These are phyloP conservation scores for Pomacea canaliculata DNA, from an alignment of 2,888 invertebrate species.

Conservation along the genomic window DNA sequence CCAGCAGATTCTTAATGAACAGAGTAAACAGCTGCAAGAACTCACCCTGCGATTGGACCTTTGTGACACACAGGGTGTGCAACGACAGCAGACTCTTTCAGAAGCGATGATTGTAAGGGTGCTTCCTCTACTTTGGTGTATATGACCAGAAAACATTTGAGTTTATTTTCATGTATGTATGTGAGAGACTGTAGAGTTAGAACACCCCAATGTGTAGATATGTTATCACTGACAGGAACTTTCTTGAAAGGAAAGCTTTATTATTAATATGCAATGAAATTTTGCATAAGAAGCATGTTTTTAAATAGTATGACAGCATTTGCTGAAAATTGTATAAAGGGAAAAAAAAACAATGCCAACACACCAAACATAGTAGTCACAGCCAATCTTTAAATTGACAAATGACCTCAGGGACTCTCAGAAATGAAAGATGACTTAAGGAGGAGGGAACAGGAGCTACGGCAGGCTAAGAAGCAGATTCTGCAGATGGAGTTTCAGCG, in stretches of 20 bases:
- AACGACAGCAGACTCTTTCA: slow-evolving; percentile 56
- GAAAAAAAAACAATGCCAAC: no score
- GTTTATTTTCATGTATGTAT: not conserved
- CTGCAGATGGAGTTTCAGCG: slow-evolving; percentile 57
- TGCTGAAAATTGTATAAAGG: no score
- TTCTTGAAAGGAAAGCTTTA: no score
- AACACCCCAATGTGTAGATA: no score
- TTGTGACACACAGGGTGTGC: slow-evolving; percentile 53
- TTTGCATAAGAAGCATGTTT: no score
- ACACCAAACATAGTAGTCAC: no score
- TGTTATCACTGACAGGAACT: no score
- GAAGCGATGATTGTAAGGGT: slow-evolving; percentile 39
- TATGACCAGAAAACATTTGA: not conserved
- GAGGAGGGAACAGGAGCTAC: slow-evolving; percentile 59
- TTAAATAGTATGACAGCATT: no score
- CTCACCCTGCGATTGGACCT: slow-evolving; percentile 52
- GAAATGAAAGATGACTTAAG: slow-evolving; percentile 57
- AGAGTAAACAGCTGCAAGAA: slow-evolving; percentile 59
- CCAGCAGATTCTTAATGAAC: slow-evolving; percentile 63
- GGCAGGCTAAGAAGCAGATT: slow-evolving; percentile 59
- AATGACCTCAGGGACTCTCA: slow-evolving; percentile 47
- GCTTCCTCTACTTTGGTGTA: no score
- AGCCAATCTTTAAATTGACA: no score
- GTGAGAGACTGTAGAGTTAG: no score
- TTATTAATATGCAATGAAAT: no score